phyloP scores from a whole-genome alignment of 2,888 invertebrate genomes.

The Emesis russula region DNA sequence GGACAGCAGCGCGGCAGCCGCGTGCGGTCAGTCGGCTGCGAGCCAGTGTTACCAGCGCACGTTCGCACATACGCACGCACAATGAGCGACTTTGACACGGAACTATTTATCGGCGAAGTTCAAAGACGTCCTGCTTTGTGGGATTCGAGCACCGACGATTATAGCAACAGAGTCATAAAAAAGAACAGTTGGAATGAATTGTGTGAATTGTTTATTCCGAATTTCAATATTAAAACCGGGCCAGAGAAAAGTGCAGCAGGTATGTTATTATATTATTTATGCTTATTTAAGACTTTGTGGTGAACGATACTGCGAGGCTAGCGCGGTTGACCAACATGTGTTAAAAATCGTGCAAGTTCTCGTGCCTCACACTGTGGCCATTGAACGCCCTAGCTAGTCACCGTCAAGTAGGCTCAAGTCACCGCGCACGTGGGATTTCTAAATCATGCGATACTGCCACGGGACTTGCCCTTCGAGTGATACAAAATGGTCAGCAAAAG shows the following conservation, averaged over 20 bases:
- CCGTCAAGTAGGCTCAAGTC: not conserved
- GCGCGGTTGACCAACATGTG: not conserved
- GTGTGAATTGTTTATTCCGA: conserved; percentile 22
- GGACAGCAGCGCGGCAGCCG: not conserved
- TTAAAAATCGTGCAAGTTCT: conserved; percentile 5
- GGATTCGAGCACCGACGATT: conserved; percentile 28
- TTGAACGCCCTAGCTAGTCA: too few species aligned
- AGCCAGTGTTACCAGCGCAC: not conserved
- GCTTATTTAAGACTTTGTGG: conserved; percentile 6
- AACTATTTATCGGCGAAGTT: conserved; percentile 2
- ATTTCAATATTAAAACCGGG: conserved; percentile 25
- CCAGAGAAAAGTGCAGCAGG: conserved; percentile 14
- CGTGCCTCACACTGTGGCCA: too few species aligned
- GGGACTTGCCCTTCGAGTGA: conserved; percentile 31
- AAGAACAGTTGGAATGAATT: conserved; percentile 13
- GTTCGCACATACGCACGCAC: not conserved
- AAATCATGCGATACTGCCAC: conserved; percentile 31
- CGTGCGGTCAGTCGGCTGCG: conserved; percentile 13
- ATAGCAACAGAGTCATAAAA: conserved; percentile 19
- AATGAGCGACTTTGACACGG: not conserved
- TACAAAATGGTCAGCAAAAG: conserved; percentile 34
- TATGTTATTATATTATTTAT: conserved; percentile 2
- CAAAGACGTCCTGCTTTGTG: conserved; percentile 11
- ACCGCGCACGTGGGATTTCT: not conserved
- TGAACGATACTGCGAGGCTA: not conserved